A percentile compares a stretch with the other conserved stretches of the same genome.
These are phyloP conservation scores for Cassiopea xamachana DNA, from an alignment of 30 jellyfish, hydroid and myxozoan genomes.

Conservation along the genomic window DNA sequence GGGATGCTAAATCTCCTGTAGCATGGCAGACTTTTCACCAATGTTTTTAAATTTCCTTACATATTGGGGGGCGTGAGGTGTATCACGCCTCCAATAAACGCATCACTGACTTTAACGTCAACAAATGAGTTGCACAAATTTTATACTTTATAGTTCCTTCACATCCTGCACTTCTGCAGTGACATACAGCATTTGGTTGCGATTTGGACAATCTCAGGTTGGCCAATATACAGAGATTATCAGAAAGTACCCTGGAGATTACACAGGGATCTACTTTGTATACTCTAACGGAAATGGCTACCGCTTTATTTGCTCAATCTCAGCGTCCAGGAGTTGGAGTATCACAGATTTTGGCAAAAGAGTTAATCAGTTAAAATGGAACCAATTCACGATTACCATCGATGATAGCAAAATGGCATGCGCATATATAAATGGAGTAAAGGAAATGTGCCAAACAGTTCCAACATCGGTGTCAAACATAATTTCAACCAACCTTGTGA, in stretches of 20 bases:
- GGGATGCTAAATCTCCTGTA: too few species aligned
- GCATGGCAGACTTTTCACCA: too few species aligned
- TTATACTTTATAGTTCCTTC: not conserved
- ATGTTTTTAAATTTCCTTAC: too few species aligned
- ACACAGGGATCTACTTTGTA: not conserved
- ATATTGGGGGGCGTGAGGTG: too few species aligned
- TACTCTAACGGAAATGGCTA: not conserved
- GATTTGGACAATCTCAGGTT: not conserved
- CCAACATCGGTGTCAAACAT: not conserved
- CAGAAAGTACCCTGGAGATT: not conserved
- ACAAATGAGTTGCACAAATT: too few species aligned
- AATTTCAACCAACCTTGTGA: not conserved
- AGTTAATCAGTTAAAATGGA: constrained; percentile 2
- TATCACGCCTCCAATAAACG: too few species aligned
- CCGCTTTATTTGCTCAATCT: not conserved
- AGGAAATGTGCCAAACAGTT: not conserved
- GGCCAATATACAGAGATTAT: not conserved
- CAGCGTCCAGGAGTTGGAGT: constrained; percentile 1
- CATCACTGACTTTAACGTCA: too few species aligned
- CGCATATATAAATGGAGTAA: constrained; percentile 31
- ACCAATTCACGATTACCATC: constrained; percentile 29
- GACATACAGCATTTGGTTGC: not conserved
- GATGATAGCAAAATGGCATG: constrained; percentile 10
- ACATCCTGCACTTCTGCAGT: not conserved
- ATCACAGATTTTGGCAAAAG: not conserved